Evolutionary conservation across 2,888 invertebrate genomes (phyloP).

Genomic region (Gibbula magus): DNA sequence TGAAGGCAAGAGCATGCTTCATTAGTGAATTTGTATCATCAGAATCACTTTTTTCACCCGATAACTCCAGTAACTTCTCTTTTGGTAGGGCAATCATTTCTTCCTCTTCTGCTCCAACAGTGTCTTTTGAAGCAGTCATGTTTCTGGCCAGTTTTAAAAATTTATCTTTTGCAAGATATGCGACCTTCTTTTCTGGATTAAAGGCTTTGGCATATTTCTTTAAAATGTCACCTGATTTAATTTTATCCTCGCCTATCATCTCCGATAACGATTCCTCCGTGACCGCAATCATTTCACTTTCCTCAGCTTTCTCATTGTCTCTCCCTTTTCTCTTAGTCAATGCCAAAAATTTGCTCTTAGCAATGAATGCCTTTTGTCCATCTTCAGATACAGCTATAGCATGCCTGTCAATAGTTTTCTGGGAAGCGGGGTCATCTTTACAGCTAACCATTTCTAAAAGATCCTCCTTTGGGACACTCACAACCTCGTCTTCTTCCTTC

Average conservation of each 20-base stretch:
- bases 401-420: not conserved
- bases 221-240: not conserved
- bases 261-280: not conserved
- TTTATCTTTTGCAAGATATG: not conserved
- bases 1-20: slow-evolving; percentile 1
- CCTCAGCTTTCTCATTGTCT: not conserved
- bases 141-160: not conserved
- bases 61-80: not conserved
- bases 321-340: not conserved
- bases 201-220: not conserved
- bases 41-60: not conserved
- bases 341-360: not conserved
- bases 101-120: not conserved
- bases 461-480: not conserved
- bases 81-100: not conserved
- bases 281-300: not conserved
- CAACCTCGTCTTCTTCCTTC: not conserved
- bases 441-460: not conserved
- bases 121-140: not conserved
- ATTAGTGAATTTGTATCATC: not conserved
- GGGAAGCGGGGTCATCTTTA: not conserved
- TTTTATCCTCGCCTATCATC: not conserved
- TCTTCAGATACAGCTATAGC: not conserved
- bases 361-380: not conserved
- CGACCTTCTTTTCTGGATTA: not conserved